Evolutionary conservation across 2,797 vertebrate genomes (phyloP).

Genomic region (Pseudotriccus pelzelni): DNA sequence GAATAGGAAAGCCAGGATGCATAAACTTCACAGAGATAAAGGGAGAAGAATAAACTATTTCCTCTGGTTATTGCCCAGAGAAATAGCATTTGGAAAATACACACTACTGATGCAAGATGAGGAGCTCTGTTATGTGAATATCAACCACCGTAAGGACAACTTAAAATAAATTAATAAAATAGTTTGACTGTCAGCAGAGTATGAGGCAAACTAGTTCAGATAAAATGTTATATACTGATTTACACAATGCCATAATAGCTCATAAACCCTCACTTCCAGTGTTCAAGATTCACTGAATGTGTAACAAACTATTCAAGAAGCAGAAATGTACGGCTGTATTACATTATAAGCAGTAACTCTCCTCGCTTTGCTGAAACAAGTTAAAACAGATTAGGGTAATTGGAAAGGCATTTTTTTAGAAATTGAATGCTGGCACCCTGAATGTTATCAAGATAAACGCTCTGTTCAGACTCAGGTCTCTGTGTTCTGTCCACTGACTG

Average conservation of each 20-base stretch:
- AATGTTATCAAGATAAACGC: slow-evolving; percentile 10
- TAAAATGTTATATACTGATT: background rate
- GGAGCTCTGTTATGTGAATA: background rate
- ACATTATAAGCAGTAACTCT: background rate
- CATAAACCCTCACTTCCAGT: background rate
- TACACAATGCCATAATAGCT: background rate
- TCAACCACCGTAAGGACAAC: background rate
- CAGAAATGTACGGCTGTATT: background rate
- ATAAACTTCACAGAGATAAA: background rate
- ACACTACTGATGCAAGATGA: background rate
- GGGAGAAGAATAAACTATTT: background rate
- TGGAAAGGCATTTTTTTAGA: slow-evolving; percentile 41
- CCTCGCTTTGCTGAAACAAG: background rate
- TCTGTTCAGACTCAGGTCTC: background rate
- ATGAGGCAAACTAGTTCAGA: background rate
- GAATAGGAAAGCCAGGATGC: background rate
- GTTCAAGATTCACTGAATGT: background rate
- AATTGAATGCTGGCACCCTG: background rate
- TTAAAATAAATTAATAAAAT: background rate
- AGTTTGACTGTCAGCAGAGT: background rate
- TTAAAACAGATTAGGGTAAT: background rate
- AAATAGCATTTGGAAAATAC: background rate
- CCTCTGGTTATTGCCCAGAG: background rate
- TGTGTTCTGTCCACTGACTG: background rate
- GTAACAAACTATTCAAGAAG: background rate